These are phyloP conservation scores for Ibycter americanus DNA, from an alignment of 2,797 vertebrate species.

Conservation along the genomic window DNA sequence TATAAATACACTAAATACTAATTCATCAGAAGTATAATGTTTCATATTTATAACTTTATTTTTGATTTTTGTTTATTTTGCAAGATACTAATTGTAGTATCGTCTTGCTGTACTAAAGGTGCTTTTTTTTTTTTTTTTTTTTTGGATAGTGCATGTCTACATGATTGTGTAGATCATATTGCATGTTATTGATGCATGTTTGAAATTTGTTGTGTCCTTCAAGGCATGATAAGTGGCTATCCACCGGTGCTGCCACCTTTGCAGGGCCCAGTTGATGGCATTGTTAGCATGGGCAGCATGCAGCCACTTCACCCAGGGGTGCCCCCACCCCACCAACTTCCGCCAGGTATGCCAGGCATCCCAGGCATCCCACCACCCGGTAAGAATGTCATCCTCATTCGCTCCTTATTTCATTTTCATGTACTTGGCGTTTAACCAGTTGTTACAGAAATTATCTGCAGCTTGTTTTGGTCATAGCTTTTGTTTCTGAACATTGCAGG, in stretches of 20 bases:
- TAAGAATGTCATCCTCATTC: constrained; percentile 89
- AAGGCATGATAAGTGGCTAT: constrained; percentile 94
- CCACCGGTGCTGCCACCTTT: constrained; percentile 88
- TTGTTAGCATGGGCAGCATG: constrained; percentile 94
- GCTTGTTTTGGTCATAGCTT: constrained; percentile 46
- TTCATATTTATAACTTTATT: constrained; percentile 68
- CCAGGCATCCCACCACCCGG: constrained; percentile 88
- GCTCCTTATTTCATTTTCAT: constrained; percentile 84
- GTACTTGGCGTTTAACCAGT: constrained; percentile 75
- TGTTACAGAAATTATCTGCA: constrained; percentile 83
- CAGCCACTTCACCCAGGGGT: constrained; percentile 91
- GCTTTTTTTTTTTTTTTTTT: constrained; percentile 23
- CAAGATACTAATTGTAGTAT: constrained; percentile 78
- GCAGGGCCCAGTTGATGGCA: constrained; percentile 88
- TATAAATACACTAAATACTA: constrained; percentile 73
- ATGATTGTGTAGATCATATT: constrained; percentile 77
- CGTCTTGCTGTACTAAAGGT: constrained; percentile 76
- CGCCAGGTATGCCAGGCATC: constrained; percentile 86
- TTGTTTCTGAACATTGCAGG: not conserved
- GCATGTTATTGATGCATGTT: constrained; percentile 96
- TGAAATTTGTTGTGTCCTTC: constrained; percentile 92
- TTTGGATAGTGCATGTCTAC: constrained; percentile 78
- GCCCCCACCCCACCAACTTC: constrained; percentile 88
- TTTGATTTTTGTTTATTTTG: constrained; percentile 59
- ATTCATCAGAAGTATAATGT: constrained; percentile 69